These are phyloP conservation scores for Oriolus oriolus DNA, from an alignment of 2,113 vertebrate species.

Conservation along the genomic window DNA sequence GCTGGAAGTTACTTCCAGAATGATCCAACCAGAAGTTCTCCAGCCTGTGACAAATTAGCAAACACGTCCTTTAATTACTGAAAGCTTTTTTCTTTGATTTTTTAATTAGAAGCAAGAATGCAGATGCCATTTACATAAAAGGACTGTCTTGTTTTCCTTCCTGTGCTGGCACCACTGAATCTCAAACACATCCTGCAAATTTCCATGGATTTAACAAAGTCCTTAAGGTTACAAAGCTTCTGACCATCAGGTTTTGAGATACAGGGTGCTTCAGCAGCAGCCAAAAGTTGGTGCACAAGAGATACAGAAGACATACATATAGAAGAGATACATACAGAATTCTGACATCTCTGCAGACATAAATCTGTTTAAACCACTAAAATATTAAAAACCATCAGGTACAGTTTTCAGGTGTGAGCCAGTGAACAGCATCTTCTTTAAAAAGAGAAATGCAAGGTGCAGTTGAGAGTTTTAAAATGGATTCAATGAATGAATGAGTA, in stretches of 20 bases:
- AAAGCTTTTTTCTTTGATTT: not conserved
- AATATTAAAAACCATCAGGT: not conserved
- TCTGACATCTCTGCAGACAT: not conserved
- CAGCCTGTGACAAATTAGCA: not conserved
- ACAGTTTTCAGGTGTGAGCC: not conserved
- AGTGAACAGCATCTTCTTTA: not conserved
- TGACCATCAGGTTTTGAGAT: not conserved
- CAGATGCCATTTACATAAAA: not conserved
- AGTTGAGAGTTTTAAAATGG: not conserved
- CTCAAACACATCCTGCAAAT: not conserved
- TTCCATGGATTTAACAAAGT: not conserved
- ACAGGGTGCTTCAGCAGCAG: not conserved
- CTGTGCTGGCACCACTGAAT: not conserved
- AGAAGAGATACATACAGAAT: not conserved
- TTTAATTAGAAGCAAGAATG: not conserved
- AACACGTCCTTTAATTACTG: not conserved
- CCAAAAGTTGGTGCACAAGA: not conserved
- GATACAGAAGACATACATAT: not conserved
- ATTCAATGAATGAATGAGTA: not conserved
- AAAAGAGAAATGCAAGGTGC: not conserved
- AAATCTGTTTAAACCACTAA: not conserved
- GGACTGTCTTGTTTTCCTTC: not conserved
- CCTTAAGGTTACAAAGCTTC: not conserved
- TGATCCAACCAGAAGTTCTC: not conserved
- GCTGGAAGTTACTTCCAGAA: not conserved